Evolutionary conservation across 2,888 invertebrate genomes (phyloP).

Genomic region (Polydrusus cervinus): DNA sequence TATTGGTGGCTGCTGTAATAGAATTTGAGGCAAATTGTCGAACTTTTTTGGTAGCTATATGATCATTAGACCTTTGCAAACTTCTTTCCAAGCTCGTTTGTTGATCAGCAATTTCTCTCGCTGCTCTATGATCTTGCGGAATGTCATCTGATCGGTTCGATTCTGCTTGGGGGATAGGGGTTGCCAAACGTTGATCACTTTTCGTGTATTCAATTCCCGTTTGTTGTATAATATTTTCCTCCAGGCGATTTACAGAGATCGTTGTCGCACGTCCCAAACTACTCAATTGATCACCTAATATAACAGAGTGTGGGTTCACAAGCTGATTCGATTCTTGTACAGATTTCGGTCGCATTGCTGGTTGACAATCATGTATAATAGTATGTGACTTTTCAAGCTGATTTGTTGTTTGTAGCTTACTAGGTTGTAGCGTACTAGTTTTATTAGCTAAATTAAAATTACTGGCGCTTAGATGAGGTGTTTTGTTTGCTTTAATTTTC

Average conservation of each 20-base stretch:
- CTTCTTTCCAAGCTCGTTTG: background rate
- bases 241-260: background rate
- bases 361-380: background rate
- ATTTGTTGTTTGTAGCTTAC: background rate
- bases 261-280: no score
- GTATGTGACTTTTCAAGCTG: background rate
- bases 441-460: background rate
- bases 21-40: background rate
- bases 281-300: background rate
- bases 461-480: background rate
- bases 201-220: no score
- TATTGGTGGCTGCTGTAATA: no score
- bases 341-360: no score
- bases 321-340: no score
- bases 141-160: background rate
- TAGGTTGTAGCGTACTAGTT: background rate
- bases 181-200: background rate
- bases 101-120: background rate
- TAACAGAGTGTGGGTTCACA: background rate
- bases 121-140: background rate
- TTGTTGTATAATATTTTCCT: background rate
- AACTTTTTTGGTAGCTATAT: background rate
- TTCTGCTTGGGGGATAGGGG: background rate
- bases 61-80: background rate
- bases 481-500: background rate